Conservation (phyloP, 2,113 vertebrate species). For the Pyrgilauda ruficollis region DNA sequence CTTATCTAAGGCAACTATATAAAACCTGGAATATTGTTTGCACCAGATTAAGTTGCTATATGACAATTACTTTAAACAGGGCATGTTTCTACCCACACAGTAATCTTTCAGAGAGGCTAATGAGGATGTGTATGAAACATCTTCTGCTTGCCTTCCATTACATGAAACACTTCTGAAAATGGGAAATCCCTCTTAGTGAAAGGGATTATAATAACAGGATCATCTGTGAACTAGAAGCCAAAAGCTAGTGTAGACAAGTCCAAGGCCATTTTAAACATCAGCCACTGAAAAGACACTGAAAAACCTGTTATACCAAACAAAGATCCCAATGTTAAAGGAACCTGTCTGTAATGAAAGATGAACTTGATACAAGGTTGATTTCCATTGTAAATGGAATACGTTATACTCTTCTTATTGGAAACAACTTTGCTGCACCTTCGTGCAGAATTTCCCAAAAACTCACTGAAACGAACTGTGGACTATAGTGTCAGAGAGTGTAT, state of each 20-base stretch:
- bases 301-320: neutral
- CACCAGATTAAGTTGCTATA: neutral
- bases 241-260: neutral
- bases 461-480: neutral
- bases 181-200: neutral
- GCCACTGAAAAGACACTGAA: neutral
- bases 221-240: neutral
- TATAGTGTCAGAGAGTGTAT: neutral
- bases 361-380: neutral
- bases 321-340: neutral
- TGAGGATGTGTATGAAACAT: neutral
- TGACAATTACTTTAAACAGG: neutral
- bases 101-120: conserved; percentile 14
- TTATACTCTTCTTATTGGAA: neutral
- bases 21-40: neutral
- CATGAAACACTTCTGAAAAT: neutral
- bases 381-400: neutral
- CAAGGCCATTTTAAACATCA: neutral
- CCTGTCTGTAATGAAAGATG: neutral
- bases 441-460: neutral
- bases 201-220: neutral
- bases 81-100: neutral
- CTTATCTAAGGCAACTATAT: neutral
- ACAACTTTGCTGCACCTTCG: neutral
- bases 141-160: conserved; percentile 26